Percentiles rank a stretch among this genome's conserved stretches.
These are phyloP conservation scores for Cepaea nemoralis DNA, from an alignment of 1,140 invertebrate species.

Conservation along the genomic window DNA sequence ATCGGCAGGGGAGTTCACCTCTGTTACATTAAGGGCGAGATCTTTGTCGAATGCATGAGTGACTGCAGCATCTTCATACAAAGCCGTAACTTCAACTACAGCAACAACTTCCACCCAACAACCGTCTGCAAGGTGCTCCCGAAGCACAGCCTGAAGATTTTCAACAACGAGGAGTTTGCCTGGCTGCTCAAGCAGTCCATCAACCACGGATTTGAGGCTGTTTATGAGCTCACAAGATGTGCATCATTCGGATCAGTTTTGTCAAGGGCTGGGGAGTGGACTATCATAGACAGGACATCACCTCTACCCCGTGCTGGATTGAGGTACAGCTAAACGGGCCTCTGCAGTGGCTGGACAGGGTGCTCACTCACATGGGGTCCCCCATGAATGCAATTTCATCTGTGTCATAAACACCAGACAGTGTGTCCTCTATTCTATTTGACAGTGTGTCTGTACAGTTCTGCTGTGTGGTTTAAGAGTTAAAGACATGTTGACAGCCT, in stretches of 20 bases:
- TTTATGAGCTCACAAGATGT: constrained; percentile 99
- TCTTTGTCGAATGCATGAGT: constrained; percentile 88
- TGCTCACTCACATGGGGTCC: constrained; percentile 72
- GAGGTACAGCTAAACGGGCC: constrained; percentile 74
- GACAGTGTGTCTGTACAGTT: no score
- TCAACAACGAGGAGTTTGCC: constrained; percentile 95
- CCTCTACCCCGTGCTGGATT: constrained; percentile 75
- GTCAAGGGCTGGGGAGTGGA: constrained; percentile 75
- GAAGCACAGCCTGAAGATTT: constrained; percentile 94
- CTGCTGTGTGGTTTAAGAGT: no score
- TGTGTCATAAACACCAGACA: no score
- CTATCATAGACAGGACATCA: constrained; percentile 74
- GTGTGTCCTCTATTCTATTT: no score
- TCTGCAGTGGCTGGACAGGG: constrained; percentile 73
- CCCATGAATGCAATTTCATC: constrained; percentile 71
- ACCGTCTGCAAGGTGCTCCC: constrained; percentile 86
- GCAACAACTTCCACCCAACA: constrained; percentile 91
- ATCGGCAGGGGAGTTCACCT: constrained; percentile 86
- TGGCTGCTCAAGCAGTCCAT: constrained; percentile 89
- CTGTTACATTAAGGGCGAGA: constrained; percentile 73
- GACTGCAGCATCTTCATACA: constrained; percentile 97
- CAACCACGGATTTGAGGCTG: constrained; percentile 82
- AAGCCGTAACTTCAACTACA: constrained; percentile 95
- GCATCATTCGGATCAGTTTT: constrained; percentile 85
- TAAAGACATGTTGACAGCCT: no score